Evolutionary conservation across 1,140 invertebrate genomes (phyloP).

Genomic region (Tetramorium simillimum): DNA sequence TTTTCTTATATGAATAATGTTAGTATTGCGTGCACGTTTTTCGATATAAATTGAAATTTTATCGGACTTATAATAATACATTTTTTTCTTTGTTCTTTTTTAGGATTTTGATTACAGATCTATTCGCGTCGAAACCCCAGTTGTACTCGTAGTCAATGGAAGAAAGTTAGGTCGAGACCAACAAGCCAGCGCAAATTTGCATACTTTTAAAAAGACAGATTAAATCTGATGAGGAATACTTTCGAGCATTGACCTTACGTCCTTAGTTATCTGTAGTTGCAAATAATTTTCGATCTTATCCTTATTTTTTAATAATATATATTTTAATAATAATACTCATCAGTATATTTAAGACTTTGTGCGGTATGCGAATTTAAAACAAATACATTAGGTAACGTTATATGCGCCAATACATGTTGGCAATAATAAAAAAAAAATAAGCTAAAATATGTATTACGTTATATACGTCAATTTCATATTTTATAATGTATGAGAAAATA

Average conservation of each 20-base stretch:
- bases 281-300: not conserved
- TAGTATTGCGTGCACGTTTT: constrained; percentile 71
- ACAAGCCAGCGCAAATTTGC: constrained; percentile 87
- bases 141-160: constrained; percentile 91
- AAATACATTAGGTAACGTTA: constrained; percentile 24
- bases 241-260: not conserved
- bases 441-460: not conserved
- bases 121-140: constrained; percentile 91
- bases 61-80: constrained; percentile 24
- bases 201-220: constrained; percentile 82
- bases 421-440: constrained; percentile 39
- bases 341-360: not conserved
- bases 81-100: constrained; percentile 77
- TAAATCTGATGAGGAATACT: constrained; percentile 64
- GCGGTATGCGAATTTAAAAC: constrained; percentile 4
- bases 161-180: constrained; percentile 89
- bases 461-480: constrained; percentile 9
- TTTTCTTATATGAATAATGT: constrained; percentile 88
- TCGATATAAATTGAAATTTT: not conserved
- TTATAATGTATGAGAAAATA: constrained; percentile 25
- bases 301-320: constrained; percentile 31
- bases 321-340: not conserved
- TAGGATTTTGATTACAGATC: constrained; percentile 91
- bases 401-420: constrained; percentile 3
- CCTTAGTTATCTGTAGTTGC: not conserved